Base-by-base conservation (phyloP, 2,113 vertebrate genomes). In the Eptesicus fuscus region DNA sequence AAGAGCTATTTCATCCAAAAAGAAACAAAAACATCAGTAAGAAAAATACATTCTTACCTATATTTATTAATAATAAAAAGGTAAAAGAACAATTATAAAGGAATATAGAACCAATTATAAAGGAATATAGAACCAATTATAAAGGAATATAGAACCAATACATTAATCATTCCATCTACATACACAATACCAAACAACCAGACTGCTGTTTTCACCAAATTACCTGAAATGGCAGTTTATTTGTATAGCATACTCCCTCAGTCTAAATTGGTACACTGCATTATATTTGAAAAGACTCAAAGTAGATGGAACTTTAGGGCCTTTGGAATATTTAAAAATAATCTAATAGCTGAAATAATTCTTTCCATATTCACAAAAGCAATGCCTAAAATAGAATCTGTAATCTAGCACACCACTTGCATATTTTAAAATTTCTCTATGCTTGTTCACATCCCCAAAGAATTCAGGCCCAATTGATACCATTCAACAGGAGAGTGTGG, bases 1-100 rank as follows among this genome's bases (percentile, higher is more conserved):
- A 91, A 51, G 9, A 82, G 61, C 11, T 63, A 44, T 65, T 90
- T 61, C n/a, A 94, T 61, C 42, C 32, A 74, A 88, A 93, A 95
- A 42, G 35, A 83, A 92, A n/a, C 17, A 73, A 87, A 95, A 47
- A 13, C 10, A 56, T 49, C 32, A 42, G 61, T 71, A 79, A 82
- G 32, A 93, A 96, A 93, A 95, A 91, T 17, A 25, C 10, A 51
- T 10, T 17, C 18, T 28, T 88, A 63, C n/a, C 51, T 56, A 65
- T 7, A 90, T 53, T 79, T 56, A 80, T 88, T 74, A 70, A 82
- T 78, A 22, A 93, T 44, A 73, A 95, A 91, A 61, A 94, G 71
- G 37, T 35, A 82, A 92, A 95, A 92, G 65, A 93, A 70, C 18
- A 91, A 40, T 17, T 89, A 74, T 67, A 77, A 93, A 51, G 44